phyloP scores from a whole-genome alignment of 2,113 vertebrate species.

The human region GRCh38 chr15:49777001-49777500 shows the following conservation, averaged over 20 bases:
- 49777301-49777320: constrained; percentile 72
- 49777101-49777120: constrained; percentile 41
- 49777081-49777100: constrained; percentile 32
- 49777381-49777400: constrained; percentile 34
- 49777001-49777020: not conserved
- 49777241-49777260: constrained; percentile 72
- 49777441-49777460: not conserved
- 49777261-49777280: constrained; percentile 75
- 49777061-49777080: constrained; percentile 23
- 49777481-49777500: not conserved
- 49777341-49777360: constrained; percentile 65
- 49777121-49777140: constrained; percentile 57
- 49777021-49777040: not conserved
- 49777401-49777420: not conserved
- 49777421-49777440: not conserved
- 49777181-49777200: constrained; percentile 57
- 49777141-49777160: constrained; percentile 74
- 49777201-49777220: constrained; percentile 47
- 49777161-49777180: constrained; percentile 60
- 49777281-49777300: constrained; percentile 67
- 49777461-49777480: not conserved
- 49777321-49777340: constrained; percentile 71
- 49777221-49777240: constrained; percentile 71
- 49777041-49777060: not conserved
- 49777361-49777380: constrained; percentile 38